Evolutionary conservation across 2,888 invertebrate species (phyloP).

Genomic region (Parascotia fuliginaria): DNA sequence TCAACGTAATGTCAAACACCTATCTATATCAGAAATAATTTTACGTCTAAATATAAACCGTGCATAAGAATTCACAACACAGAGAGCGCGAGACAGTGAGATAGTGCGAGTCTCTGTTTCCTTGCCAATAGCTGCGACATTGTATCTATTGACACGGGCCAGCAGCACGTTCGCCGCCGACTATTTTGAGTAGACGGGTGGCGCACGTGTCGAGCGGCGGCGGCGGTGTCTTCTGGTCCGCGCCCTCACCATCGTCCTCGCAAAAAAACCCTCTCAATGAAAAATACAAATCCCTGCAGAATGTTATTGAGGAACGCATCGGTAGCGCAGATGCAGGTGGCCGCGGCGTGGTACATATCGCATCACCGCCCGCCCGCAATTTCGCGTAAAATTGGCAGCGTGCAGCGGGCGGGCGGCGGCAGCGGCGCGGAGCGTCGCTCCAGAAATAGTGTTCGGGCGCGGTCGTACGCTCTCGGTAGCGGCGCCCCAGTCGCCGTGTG

Average conservation of each 20-base stretch:
- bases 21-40: constrained; percentile 86
- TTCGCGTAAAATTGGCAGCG: constrained; percentile 86
- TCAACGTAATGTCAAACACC: constrained; percentile 86
- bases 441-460: constrained; percentile 85
- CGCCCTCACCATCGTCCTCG: constrained; percentile 41
- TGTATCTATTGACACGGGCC: constrained; percentile 81
- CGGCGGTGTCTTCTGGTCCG: constrained; percentile 40
- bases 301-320: constrained; percentile 51
- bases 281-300: constrained; percentile 55
- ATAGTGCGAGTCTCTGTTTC: constrained; percentile 83
- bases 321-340: constrained; percentile 66
- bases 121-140: constrained; percentile 84
- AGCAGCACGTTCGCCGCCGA: constrained; percentile 69
- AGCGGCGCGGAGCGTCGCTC: constrained; percentile 81
- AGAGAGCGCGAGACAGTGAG: constrained; percentile 84
- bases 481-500: constrained; percentile 83
- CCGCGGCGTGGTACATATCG: constrained; percentile 76
- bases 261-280: constrained; percentile 55
- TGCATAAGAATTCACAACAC: constrained; percentile 86
- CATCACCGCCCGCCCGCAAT: constrained; percentile 86
- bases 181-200: constrained; percentile 70
- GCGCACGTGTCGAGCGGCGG: constrained; percentile 59
- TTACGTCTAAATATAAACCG: constrained; percentile 82
- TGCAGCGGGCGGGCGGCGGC: constrained; percentile 80
- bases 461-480: constrained; percentile 79